Base-by-base conservation (phyloP, 1,140 invertebrate genomes). In the Doryteuthis pealeii region DNA sequence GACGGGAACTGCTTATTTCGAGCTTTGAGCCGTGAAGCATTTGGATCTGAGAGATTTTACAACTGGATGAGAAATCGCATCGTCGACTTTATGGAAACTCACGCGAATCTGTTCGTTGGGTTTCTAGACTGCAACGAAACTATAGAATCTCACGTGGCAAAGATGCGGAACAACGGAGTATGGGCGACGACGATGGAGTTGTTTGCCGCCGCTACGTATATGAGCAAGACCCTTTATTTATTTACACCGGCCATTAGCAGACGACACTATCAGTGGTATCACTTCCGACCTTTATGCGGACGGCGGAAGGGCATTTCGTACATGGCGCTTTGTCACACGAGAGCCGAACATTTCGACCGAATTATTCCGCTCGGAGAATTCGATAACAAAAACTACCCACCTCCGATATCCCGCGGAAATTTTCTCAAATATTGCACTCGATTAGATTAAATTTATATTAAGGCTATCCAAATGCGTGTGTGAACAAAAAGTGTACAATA, bases 1-100 rank as follows among this genome's bases (percentile, higher is more conserved):
- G 85, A 86, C 78, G 85, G 85, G n/a, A 86, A 86, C 75, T 86
- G 85, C 73, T 84, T 86, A 68, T 86, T 86, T 74, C 72, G 83
- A 26, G 81, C 85, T 33, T 71, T 86, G 30, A 85, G 83, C 75
- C 85, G 85, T 77, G 78, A 82, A 14, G 76, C 84, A 28, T 85
- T 85, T 74, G 82, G 80, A 2, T 77, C 74, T 43, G 83, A 86
- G 67, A 72, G 77, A 32, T 83, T 74, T 75, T 82, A 86, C 77
- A 76, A 79, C n/a, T 78, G 81, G 30, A 70, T 83, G 22, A 68
- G 85, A n/a, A 77, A 81, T 70, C 78, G 80, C 0, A 76, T 86
- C 31, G 81, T 83, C 1, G 82, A 85, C 70, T 35, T 84, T 8
- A 79, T 85, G 65, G 78, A 80, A 70, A 78, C 77, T 67, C 74